Percentiles rank a stretch among this genome's conserved stretches.
Conservation (phyloP, 2,113 vertebrate species). For the Corvus cornix region DNA sequence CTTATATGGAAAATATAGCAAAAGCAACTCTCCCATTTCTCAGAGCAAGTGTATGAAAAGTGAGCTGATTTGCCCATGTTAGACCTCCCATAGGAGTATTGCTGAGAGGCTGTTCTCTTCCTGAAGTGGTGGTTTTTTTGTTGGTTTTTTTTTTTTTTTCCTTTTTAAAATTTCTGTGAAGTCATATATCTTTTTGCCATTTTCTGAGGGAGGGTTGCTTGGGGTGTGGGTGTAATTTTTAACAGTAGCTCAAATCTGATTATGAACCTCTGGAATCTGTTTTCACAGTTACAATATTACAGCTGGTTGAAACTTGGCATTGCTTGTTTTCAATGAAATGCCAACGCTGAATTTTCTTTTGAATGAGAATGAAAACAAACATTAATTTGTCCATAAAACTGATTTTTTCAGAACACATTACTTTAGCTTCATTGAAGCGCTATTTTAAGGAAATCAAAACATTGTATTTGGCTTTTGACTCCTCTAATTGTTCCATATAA, state of each 20-base stretch:
- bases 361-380: conserved; percentile 32
- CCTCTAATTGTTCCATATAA: conserved; percentile 12
- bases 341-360: conserved; percentile 42
- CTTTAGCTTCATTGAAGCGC: not conserved
- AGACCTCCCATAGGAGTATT: not conserved
- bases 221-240: not conserved
- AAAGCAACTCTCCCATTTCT: not conserved
- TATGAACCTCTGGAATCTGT: conserved; percentile 34
- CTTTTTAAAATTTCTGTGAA: not conserved
- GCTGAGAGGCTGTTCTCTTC: not conserved
- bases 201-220: not conserved
- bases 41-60: not conserved
- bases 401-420: not conserved
- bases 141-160: not conserved
- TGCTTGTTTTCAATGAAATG: conserved; percentile 4
- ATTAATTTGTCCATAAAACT: conserved; percentile 44
- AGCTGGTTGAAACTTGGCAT: conserved; percentile 54
- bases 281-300: conserved; percentile 1
- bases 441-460: conserved; percentile 54
- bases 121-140: not conserved
- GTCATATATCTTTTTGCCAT: not conserved
- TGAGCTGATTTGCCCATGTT: not conserved
- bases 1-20: not conserved
- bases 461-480: not conserved
- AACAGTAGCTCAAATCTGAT: not conserved